Conservation (phyloP, 1,140 invertebrate genomes). For the Lepidurus couesii region DNA sequence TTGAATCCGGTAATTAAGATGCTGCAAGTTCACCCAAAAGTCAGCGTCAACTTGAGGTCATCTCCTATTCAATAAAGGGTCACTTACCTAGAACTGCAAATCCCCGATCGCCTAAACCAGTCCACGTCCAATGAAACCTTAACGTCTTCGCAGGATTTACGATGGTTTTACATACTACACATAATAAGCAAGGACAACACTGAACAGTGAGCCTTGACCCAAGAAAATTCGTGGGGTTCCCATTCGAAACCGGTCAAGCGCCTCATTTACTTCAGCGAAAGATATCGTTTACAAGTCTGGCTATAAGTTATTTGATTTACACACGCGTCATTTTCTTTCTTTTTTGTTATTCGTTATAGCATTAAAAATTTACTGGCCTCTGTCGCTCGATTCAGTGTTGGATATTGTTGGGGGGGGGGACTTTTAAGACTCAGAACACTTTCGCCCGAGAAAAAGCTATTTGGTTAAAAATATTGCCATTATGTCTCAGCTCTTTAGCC, state of each 20-base stretch:
- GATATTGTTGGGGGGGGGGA: background rate
- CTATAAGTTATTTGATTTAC: background rate
- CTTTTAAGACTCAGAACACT: background rate
- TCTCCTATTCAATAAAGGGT: background rate
- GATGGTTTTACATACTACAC: background rate
- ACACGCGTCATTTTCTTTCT: background rate
- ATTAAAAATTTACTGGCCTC: background rate
- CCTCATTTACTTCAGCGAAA: background rate
- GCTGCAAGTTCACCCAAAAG: background rate
- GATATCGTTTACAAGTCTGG: background rate
- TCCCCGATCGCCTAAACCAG: background rate
- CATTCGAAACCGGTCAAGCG: background rate
- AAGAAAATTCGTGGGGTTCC: background rate
- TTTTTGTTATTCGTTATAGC: background rate
- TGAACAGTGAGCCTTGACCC: background rate
- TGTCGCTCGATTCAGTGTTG: background rate
- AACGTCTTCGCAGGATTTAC: background rate
- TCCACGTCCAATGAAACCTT: background rate
- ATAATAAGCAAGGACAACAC: background rate
- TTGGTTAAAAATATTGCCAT: background rate
- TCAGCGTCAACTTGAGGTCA: background rate
- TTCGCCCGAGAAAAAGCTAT: background rate
- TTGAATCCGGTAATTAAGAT: background rate
- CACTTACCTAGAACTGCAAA: background rate
- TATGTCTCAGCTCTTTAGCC: background rate